A percentile compares a stretch with the other conserved stretches of the same genome.
These are phyloP conservation scores for Lamellibrachia columna DNA, from an alignment of 2,888 invertebrate species.

Conservation along the genomic window DNA sequence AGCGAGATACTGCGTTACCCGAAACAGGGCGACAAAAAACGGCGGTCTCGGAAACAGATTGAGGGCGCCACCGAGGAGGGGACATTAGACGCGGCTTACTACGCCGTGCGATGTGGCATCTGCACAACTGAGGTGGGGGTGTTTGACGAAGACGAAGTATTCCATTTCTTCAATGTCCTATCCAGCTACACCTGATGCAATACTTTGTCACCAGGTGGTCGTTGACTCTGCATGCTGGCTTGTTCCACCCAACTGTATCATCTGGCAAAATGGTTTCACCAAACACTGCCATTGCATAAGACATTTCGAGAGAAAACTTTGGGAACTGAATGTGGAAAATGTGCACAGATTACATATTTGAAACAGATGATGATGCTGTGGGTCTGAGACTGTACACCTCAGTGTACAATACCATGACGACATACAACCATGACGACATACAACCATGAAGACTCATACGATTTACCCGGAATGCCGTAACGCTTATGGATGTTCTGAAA, in stretches of 20 bases:
- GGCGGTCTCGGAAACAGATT: background rate
- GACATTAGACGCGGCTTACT: constrained; percentile 62
- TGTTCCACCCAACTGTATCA: background rate
- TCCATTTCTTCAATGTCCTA: constrained; percentile 71
- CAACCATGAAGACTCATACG: no score
- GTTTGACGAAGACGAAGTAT: constrained; percentile 71
- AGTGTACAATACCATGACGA: no score
- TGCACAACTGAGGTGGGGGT: constrained; percentile 71
- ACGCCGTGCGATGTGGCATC: constrained; percentile 69
- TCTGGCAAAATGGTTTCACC: background rate
- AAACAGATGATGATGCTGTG: no score
- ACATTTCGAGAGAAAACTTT: background rate
- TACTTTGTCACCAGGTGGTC: background rate
- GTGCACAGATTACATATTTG: no score
- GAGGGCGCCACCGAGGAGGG: background rate
- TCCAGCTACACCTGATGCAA: constrained; percentile 35
- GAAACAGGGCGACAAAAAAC: constrained; percentile 54
- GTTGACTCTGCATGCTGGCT: background rate
- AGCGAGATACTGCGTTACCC: constrained; percentile 57
- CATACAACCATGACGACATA: no score
- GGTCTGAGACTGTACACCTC: no score
- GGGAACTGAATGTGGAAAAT: no score
- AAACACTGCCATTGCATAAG: background rate
- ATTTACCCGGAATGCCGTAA: no score
- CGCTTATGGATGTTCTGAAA: no score